Percentiles rank a stretch among this genome's conserved stretches.
Evolutionary conservation across 2,113 vertebrate genomes (phyloP).

Genomic region (Tretioscincus oriximinensis): DNA sequence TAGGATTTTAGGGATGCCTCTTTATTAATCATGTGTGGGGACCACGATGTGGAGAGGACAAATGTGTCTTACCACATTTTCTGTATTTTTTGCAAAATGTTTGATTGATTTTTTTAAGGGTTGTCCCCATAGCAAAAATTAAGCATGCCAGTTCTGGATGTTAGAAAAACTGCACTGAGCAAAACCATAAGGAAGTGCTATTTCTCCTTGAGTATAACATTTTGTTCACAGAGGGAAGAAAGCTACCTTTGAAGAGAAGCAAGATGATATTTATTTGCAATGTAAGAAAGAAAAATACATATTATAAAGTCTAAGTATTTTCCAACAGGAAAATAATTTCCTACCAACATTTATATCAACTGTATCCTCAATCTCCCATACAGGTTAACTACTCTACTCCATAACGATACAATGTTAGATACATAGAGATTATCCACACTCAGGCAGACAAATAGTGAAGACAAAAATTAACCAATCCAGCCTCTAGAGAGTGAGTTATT

Average conservation of each 20-base stretch:
- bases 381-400: not conserved
- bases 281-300: not conserved
- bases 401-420: not conserved
- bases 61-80: not conserved
- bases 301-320: not conserved
- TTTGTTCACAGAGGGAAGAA: not conserved
- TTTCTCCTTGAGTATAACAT: not conserved
- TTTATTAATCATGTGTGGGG: not conserved
- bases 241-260: not conserved
- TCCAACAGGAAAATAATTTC: not conserved
- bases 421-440: not conserved
- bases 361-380: not conserved
- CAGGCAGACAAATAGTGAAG: not conserved
- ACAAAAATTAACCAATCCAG: not conserved
- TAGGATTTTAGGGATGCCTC: not conserved
- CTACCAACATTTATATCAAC: slow-evolving; percentile 1
- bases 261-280: not conserved
- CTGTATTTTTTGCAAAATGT: not conserved
- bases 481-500: not conserved
- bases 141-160: not conserved
- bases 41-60: too few relatives aligned
- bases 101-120: not conserved
- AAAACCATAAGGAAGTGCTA: not conserved
- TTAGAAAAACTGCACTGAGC: not conserved
- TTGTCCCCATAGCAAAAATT: not conserved